Evolutionary conservation across 30 jellyfish, hydroid and myxozoan species (phyloP).

Genomic region (Pelagia noctiluca): DNA sequence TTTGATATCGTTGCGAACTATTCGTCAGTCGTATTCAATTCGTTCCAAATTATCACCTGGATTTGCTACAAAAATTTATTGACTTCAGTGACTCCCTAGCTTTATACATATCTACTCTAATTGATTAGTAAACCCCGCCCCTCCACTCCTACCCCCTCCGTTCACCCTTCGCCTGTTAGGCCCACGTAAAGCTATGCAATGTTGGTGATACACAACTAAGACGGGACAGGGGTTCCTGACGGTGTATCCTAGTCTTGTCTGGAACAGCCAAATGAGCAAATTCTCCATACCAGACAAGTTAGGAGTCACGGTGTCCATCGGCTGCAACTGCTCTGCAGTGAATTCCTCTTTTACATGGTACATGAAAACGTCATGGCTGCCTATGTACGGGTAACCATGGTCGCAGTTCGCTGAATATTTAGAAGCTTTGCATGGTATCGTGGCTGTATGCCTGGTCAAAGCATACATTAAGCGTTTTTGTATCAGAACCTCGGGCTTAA

Average conservation of each 20-base stretch:
- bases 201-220: conserved; percentile 74
- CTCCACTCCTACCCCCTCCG: background rate
- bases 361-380: conserved; percentile 80
- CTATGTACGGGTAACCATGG: conserved; percentile 48
- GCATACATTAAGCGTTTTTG: conserved; percentile 48
- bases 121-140: background rate
- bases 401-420: conserved; percentile 48
- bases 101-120: too few species aligned
- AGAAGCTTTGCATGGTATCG: conserved; percentile 11
- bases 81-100: too few species aligned
- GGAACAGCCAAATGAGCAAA: conserved; percentile 50
- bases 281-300: conserved; percentile 70
- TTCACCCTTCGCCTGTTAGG: background rate
- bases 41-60: too few species aligned
- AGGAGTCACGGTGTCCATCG: conserved; percentile 33
- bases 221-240: conserved; percentile 73
- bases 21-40: too few species aligned
- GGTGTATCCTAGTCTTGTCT: conserved; percentile 29
- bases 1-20: too few species aligned
- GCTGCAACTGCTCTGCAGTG: conserved; percentile 3
- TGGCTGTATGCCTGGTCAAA: conserved; percentile 46
- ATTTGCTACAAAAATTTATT: too few species aligned
- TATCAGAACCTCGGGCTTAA: background rate
- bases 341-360: conserved; percentile 21
- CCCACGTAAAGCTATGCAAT: conserved; percentile 67